phyloP scores from a whole-genome alignment of 2,113 vertebrate species.

The Oncorhynchus gorbuscha region DNA sequence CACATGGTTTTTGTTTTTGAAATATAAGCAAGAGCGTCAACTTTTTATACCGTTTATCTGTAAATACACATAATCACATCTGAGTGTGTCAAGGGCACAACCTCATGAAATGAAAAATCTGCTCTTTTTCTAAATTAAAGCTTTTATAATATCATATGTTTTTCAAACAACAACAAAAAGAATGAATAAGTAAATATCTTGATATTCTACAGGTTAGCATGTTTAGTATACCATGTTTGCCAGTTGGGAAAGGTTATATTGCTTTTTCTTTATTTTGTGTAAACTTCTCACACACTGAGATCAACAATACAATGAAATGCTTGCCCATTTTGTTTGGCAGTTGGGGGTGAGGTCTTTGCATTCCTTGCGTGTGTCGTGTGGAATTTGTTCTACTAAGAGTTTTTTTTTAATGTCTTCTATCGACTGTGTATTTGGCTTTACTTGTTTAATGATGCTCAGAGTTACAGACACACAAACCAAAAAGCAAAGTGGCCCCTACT shows the following conservation, averaged over 20 bases:
- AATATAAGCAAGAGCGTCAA: constrained; percentile 33
- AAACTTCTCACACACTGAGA: constrained; percentile 22
- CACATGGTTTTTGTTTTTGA: constrained; percentile 33
- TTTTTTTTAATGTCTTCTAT: not conserved
- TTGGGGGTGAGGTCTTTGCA: constrained; percentile 57
- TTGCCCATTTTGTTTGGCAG: not conserved
- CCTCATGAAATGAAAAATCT: not conserved
- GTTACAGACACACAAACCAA: constrained; percentile 21
- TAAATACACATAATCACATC: constrained; percentile 42
- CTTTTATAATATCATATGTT: constrained; percentile 52
- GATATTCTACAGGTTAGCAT: constrained; percentile 43
- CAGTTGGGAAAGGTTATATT: constrained; percentile 30
- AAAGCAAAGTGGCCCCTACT: constrained; percentile 1
- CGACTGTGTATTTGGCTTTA: not conserved
- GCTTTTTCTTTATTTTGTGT: constrained; percentile 29
- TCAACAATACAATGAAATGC: constrained; percentile 24
- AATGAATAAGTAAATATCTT: constrained; percentile 2
- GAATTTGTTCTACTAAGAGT: constrained; percentile 34
- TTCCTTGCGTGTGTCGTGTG: constrained; percentile 47
- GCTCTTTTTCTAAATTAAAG: constrained; percentile 43
- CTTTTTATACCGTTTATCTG: constrained; percentile 48
- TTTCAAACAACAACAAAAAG: constrained; percentile 46
- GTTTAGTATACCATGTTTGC: constrained; percentile 37
- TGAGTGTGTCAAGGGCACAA: not conserved
- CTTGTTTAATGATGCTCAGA: constrained; percentile 2